Evolutionary conservation across 2,797 vertebrate genomes (phyloP).

Genomic region (Sarcoramphus papa): DNA sequence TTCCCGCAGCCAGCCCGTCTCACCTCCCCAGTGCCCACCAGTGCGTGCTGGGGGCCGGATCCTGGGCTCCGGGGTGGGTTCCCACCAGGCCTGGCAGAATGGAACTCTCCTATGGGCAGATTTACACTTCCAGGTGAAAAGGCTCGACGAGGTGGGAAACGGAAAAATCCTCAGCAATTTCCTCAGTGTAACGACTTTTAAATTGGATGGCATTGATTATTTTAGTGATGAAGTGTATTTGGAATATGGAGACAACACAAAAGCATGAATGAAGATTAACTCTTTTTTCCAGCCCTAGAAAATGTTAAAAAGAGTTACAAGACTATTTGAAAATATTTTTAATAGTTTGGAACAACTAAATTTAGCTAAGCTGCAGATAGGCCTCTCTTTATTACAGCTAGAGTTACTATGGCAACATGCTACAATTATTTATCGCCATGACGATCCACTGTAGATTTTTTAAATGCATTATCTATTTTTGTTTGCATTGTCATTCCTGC

Average conservation of each 20-base stretch:
- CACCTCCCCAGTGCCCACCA: neutral
- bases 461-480: conserved; percentile 77
- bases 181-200: neutral
- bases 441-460: conserved; percentile 76
- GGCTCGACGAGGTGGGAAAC: neutral
- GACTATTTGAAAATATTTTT: conserved; percentile 67
- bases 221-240: neutral
- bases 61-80: neutral
- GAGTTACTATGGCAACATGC: conserved; percentile 76
- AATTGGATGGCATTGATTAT: neutral
- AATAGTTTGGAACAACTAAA: conserved; percentile 74
- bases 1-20: neutral
- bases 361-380: conserved; percentile 74
- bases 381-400: conserved; percentile 69
- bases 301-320: conserved; percentile 35
- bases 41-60: accelerated
- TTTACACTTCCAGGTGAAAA: neutral
- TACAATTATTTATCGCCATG: conserved; percentile 81
- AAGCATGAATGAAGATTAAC: conserved; percentile 47
- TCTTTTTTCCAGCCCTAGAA: conserved; percentile 12
- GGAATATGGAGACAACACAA: conserved; percentile 28
- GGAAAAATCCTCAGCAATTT: neutral
- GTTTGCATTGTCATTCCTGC: conserved; percentile 72
- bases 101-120: neutral
- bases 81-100: neutral